Base-by-base conservation (phyloP, 2,888 invertebrate genomes). In the Cosmia pyralina region DNA sequence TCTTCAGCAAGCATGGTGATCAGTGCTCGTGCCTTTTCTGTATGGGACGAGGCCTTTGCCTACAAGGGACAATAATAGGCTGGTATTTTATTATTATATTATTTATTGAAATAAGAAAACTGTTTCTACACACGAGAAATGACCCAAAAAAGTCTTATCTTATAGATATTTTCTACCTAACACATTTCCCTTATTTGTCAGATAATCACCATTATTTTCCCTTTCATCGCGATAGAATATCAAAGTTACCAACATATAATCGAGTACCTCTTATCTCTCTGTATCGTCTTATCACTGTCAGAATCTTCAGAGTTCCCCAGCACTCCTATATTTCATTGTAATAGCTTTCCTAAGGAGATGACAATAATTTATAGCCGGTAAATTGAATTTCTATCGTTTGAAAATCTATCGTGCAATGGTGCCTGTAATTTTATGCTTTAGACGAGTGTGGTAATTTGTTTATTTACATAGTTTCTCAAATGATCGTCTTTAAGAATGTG, bases 381-480 rank as follows among this genome's bases (percentile, higher is more conserved):
- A 91, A 92, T 92, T 90, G 91, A 90, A 90, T 92, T 90, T 89
- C 71, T 76, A 81, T 79, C 79, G 63, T 79, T 92, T 89, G 90
- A 90, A 90, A 91, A 90, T 89, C 86, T 85, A 82, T 85, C 82
- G 86, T 77, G 88, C 83, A 88, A 86, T 85, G 87, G 81, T 72
- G 88, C 87, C 73, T 89, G 83, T 90, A 77, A 88, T 85, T 82
- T 86, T 85, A 84, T 82, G 80, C 75, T 85, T 83, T 69, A 80
- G 71, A 74, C 81, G 69, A 82, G 71, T 72, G 69, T 78, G 70
- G 79, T 79, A 75, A 80, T 81, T 85, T 87, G 86, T 85, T 85
- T 82, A 83, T 85, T 84, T 83, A 52, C 52, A 67, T 77, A 44
- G 41, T 76, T 70, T 28, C 74, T 64, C 65, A 68, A 71, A 67